Conservation (phyloP, 1,140 invertebrate genomes). For the Drosophila navojoa region DNA sequence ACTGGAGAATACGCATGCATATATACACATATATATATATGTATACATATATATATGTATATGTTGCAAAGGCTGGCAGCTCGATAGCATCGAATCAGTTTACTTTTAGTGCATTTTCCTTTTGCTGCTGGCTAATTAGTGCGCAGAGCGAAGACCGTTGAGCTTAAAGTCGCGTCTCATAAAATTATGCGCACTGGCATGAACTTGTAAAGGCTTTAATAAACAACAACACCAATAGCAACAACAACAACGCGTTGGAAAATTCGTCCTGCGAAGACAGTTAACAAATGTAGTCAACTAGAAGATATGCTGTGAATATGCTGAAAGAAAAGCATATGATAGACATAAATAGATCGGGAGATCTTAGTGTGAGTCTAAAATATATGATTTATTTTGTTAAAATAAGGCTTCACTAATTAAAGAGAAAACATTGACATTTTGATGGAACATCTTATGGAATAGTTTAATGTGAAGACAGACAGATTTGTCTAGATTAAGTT, state of each 20-base stretch:
- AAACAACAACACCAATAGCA: background rate
- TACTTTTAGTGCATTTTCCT: conserved; percentile 64
- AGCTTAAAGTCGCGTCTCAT: conserved; percentile 58
- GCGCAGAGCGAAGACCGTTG: conserved; percentile 7
- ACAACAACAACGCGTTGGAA: conserved; percentile 35
- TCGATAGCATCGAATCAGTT: conserved; percentile 78
- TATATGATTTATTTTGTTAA: no score
- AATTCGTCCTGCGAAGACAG: conserved; percentile 23
- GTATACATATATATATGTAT: no score
- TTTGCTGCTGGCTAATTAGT: conserved; percentile 64
- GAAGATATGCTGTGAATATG: background rate
- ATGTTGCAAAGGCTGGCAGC: conserved; percentile 30
- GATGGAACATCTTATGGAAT: no score
- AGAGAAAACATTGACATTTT: no score
- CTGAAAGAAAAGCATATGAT: no score
- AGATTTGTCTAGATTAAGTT: no score
- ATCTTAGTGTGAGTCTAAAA: no score
- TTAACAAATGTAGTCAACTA: background rate
- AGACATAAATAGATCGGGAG: no score
- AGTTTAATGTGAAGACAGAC: no score
- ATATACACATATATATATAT: background rate
- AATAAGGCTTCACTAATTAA: no score
- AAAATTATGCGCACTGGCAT: conserved; percentile 56
- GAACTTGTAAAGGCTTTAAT: conserved; percentile 55
- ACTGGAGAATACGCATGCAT: background rate